Evolutionary conservation across 2,113 vertebrate species (phyloP).

Genomic region (Phalacrocorax aristotelis): DNA sequence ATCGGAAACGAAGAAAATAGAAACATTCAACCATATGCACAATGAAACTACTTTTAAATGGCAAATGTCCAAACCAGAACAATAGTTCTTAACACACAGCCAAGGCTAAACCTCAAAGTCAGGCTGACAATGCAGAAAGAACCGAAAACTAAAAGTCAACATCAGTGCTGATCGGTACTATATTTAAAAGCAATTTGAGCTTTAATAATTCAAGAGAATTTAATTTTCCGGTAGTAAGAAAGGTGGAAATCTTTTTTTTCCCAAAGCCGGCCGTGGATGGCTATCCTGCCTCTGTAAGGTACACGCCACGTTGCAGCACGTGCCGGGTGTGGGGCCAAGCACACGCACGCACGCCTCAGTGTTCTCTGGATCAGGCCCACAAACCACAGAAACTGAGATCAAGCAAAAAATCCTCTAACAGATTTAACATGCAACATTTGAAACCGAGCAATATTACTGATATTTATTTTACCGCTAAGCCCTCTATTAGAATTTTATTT

Average conservation of each 20-base stretch:
- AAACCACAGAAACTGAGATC: not conserved
- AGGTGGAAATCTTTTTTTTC: not conserved
- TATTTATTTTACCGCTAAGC: not conserved
- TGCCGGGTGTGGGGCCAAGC: not conserved
- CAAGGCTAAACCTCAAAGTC: not conserved
- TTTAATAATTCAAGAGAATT: conserved; percentile 35
- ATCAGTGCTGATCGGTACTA: not conserved
- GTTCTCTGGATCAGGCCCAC: not conserved
- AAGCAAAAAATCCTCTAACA: not conserved
- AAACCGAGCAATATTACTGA: fast-evolving
- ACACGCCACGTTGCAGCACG: not conserved
- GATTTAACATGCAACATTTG: not conserved
- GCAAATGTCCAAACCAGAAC: not conserved
- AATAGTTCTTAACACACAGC: not conserved
- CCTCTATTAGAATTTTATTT: not conserved
- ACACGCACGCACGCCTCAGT: not conserved
- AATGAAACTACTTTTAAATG: not conserved
- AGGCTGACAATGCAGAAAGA: not conserved
- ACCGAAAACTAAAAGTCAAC: not conserved
- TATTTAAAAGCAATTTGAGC: not conserved
- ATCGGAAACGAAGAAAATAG: not conserved
- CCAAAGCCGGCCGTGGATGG: conserved; percentile 3
- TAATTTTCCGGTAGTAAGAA: not conserved
- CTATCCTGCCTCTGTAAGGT: not conserved
- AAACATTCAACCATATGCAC: not conserved